A percentile compares a stretch with the other conserved stretches of the same genome.
Conservation (phyloP, 92 coral and sea anemone species). For the Actinernus sp. region DNA sequence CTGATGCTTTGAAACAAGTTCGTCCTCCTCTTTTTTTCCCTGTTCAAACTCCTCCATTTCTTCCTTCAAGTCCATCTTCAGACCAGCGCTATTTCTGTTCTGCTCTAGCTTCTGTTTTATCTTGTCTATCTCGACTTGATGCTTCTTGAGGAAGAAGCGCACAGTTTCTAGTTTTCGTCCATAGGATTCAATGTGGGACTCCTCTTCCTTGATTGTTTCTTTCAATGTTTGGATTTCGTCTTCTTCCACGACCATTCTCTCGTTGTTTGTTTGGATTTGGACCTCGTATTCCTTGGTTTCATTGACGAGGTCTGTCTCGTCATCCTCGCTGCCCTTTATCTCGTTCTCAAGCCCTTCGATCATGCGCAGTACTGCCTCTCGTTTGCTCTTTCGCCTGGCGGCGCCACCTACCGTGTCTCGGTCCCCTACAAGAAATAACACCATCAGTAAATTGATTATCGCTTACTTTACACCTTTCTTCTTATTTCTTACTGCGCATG, state of each 20-base stretch:
- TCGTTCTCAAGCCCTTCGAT: slow-evolving; percentile 87
- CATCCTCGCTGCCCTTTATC: slow-evolving; percentile 65
- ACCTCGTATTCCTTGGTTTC: slow-evolving; percentile 73
- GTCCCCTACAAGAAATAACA: too few species aligned
- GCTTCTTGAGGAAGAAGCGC: slow-evolving; percentile 82
- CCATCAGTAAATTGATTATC: too few species aligned
- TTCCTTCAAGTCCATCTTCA: slow-evolving; percentile 79
- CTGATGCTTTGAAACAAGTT: slow-evolving; percentile 71
- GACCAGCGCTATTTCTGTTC: slow-evolving; percentile 48
- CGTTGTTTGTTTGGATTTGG: slow-evolving; percentile 72
- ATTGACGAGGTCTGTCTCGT: slow-evolving; percentile 53
- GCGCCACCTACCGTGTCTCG: slow-evolving; percentile 24
- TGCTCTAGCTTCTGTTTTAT: slow-evolving; percentile 64
- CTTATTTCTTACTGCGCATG: too few species aligned
- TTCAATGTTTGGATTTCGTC: slow-evolving; percentile 66
- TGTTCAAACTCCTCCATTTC: slow-evolving; percentile 66
- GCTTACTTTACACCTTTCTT: too few species aligned
- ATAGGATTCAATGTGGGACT: slow-evolving; percentile 58
- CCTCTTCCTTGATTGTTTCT: slow-evolving; percentile 54
- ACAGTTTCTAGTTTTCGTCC: slow-evolving; percentile 81
- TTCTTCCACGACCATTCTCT: slow-evolving; percentile 61
- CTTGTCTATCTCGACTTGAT: slow-evolving; percentile 79
- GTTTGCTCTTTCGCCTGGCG: slow-evolving; percentile 55
- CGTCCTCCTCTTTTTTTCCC: slow-evolving; percentile 67
- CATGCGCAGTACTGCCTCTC: slow-evolving; percentile 81